Evolutionary conservation across 2,888 invertebrate genomes (phyloP).

Genomic region (Achlya flavicornis): DNA sequence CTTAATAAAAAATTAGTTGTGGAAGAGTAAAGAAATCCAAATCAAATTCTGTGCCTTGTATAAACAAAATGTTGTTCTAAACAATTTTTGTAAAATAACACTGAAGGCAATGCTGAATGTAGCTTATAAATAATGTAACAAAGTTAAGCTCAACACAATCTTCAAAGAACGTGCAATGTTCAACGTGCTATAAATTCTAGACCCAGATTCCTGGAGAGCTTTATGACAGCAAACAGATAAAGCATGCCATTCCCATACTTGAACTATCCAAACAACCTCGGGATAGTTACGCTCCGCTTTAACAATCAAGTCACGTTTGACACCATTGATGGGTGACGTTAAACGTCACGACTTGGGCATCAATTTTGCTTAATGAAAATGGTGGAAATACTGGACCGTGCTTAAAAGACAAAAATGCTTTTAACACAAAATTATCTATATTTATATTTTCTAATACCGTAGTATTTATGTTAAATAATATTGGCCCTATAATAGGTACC

Average conservation of each 20-base stretch:
- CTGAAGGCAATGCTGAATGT: too few species aligned
- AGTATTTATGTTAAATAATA: neutral
- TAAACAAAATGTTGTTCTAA: neutral
- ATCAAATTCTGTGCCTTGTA: too few species aligned
- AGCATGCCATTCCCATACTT: conserved; percentile 18
- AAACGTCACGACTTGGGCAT: conserved; percentile 41
- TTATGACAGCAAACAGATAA: conserved; percentile 28
- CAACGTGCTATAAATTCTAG: conserved; percentile 22
- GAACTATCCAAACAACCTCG: conserved; percentile 29
- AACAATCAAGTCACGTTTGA: conserved; percentile 42
- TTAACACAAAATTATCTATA: too few species aligned
- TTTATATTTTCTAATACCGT: neutral
- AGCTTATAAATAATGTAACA: neutral
- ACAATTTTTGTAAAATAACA: neutral
- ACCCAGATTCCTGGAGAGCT: conserved; percentile 19
- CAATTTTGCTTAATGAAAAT: conserved; percentile 50
- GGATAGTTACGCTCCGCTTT: conserved; percentile 26
- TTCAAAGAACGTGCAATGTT: conserved; percentile 9
- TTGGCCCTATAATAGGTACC: neutral
- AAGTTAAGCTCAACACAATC: neutral
- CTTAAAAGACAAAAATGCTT: neutral
- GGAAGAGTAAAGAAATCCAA: too few species aligned
- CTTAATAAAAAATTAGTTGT: too few species aligned
- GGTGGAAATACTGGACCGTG: neutral
- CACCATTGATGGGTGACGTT: conserved; percentile 38